phyloP scores from a whole-genome alignment of 2,888 invertebrate species.

The Heliconius sara region DNA sequence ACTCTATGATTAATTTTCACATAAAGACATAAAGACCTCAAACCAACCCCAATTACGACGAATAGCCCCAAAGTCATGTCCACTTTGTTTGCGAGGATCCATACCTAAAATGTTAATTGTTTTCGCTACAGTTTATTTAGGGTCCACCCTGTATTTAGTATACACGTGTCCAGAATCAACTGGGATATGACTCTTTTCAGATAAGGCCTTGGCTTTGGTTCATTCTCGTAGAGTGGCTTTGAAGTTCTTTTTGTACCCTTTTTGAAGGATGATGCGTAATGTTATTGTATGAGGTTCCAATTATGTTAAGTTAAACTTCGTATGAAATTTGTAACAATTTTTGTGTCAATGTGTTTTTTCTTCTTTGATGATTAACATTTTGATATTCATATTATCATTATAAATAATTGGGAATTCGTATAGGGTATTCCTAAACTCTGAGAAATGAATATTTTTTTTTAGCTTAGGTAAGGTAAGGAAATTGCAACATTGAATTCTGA shows the following conservation, averaged over 20 bases:
- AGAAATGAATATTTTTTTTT: too few relatives aligned
- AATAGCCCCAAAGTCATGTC: conserved; percentile 30
- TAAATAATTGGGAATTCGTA: too few relatives aligned
- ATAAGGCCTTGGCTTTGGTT: neutral
- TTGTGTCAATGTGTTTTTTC: too few relatives aligned
- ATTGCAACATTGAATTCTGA: too few relatives aligned
- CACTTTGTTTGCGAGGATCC: conserved; percentile 32
- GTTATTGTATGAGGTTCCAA: too few relatives aligned
- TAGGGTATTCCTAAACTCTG: too few relatives aligned
- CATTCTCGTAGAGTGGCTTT: neutral
- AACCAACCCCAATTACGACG: conserved; percentile 32
- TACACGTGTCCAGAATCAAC: conserved; percentile 49
- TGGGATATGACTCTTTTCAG: conserved; percentile 42
- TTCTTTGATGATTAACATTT: too few relatives aligned
- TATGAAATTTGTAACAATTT: too few relatives aligned
- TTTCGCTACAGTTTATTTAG: conserved; percentile 49
- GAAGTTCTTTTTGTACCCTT: neutral
- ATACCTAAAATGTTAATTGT: conserved; percentile 42
- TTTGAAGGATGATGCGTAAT: neutral
- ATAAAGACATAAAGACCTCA: neutral
- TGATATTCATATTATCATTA: too few relatives aligned
- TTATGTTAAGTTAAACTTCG: too few relatives aligned
- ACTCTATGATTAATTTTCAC: conserved; percentile 4
- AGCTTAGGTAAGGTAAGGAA: too few relatives aligned
- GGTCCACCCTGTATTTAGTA: conserved; percentile 42